Conservation (phyloP, 2,113 vertebrate species). For the Mustela nigripes region DNA sequence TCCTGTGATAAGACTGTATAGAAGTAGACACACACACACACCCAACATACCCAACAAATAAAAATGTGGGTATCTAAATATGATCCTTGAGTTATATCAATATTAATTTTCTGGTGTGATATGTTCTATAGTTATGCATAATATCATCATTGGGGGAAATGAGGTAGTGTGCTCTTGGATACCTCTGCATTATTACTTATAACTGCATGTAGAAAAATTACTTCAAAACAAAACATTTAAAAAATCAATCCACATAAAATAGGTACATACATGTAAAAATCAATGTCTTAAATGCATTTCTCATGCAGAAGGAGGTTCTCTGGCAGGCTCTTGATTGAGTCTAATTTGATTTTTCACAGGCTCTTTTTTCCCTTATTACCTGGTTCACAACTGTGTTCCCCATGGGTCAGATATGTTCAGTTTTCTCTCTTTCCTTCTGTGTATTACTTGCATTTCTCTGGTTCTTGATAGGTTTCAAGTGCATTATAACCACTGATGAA, state of each 20-base stretch:
- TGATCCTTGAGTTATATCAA: not conserved
- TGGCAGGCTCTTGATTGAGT: not conserved
- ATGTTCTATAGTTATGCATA: not conserved
- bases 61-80: not conserved
- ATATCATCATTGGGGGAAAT: not conserved
- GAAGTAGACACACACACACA: not conserved
- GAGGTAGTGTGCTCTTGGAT: not conserved
- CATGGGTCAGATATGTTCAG: not conserved
- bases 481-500: constrained; percentile 40
- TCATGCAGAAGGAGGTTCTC: not conserved
- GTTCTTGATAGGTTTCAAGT: constrained; percentile 52
- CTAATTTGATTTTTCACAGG: not conserved
- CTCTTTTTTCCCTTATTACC: not conserved
- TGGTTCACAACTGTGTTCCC: constrained; percentile 6
- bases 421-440: constrained; percentile 26
- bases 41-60: not conserved
- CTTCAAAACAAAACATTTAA: constrained; percentile 23
- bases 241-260: not conserved
- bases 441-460: constrained; percentile 16
- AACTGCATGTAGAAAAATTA: not conserved
- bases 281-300: not conserved
- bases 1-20: not conserved
- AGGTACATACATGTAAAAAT: not conserved
- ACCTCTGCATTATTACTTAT: not conserved
- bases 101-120: not conserved